Evolutionary conservation across 2,888 invertebrate genomes (phyloP).

Genomic region (Automeris io): DNA sequence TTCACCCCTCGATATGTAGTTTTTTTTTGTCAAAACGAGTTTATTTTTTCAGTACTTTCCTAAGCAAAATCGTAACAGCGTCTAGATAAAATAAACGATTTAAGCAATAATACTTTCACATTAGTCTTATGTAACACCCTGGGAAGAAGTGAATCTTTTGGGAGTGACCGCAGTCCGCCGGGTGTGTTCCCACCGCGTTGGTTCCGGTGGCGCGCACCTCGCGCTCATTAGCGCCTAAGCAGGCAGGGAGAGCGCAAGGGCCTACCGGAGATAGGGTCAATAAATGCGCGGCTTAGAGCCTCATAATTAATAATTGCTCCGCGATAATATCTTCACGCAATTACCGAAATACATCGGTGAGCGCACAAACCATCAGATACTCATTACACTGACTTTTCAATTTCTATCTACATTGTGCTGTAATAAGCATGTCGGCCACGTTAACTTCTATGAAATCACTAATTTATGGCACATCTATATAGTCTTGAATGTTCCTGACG

Average conservation of each 20-base stretch:
- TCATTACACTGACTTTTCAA: constrained; percentile 44
- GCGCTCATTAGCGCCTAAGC: constrained; percentile 57
- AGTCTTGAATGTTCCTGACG: not conserved
- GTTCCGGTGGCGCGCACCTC: constrained; percentile 49
- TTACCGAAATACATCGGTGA: constrained; percentile 52
- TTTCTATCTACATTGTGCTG: constrained; percentile 31
- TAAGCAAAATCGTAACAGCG: too few relatives aligned
- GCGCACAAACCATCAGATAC: constrained; percentile 38
- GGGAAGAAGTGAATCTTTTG: constrained; percentile 3
- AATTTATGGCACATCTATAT: constrained; percentile 10
- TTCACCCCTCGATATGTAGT: too few relatives aligned
- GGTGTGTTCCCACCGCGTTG: constrained; percentile 38
- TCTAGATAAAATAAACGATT: too few relatives aligned
- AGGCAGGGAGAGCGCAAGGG: constrained; percentile 53
- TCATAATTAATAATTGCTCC: constrained; percentile 63
- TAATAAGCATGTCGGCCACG: constrained; percentile 27
- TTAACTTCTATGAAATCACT: constrained; percentile 18
- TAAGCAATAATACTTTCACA: too few relatives aligned
- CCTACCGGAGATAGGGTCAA: constrained; percentile 70
- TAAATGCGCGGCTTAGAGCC: constrained; percentile 60
- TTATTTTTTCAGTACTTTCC: too few relatives aligned
- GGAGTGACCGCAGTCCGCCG: constrained; percentile 14
- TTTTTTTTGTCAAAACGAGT: too few relatives aligned
- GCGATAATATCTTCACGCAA: constrained; percentile 54
- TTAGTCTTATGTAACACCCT: too few relatives aligned